These are phyloP conservation scores for Galleria mellonella DNA, from an alignment of 1,140 invertebrate genomes.

Conservation along the genomic window DNA sequence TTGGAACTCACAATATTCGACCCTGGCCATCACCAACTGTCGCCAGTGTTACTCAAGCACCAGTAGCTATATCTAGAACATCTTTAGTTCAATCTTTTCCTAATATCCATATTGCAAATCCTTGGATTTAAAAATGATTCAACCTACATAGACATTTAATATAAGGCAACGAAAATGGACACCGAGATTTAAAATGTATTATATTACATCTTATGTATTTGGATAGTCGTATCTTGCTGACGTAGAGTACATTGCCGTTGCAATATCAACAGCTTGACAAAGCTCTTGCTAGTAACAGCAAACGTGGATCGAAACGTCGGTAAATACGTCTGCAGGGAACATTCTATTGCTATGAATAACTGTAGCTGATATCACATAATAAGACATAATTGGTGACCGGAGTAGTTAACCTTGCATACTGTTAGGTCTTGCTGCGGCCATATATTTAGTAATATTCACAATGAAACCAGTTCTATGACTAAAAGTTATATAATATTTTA, in stretches of 20 bases:
- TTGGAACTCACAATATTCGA: neutral
- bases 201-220: conserved; percentile 27
- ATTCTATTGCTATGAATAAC: conserved; percentile 17
- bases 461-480: conserved; percentile 14
- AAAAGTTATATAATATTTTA: conserved; percentile 2
- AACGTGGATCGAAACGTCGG: neutral
- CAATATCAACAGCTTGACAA: too few species aligned
- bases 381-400: conserved; percentile 30
- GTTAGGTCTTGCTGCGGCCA: conserved; percentile 19
- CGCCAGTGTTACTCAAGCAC: conserved; percentile 20
- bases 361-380: conserved; percentile 24
- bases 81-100: conserved; percentile 33
- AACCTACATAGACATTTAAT: neutral
- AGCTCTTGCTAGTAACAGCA: neutral
- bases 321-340: neutral
- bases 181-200: conserved; percentile 15
- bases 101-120: conserved; percentile 23
- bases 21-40: conserved; percentile 6
- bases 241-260: too few species aligned
- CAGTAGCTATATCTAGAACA: conserved; percentile 35
- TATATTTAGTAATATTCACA: conserved; percentile 21
- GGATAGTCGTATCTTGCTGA: too few species aligned
- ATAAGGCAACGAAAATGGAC: conserved; percentile 17
- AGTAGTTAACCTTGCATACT: conserved; percentile 20
- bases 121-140: conserved; percentile 31